These are phyloP conservation scores for Noctua comes DNA, from an alignment of 2,888 invertebrate genomes.

Conservation along the genomic window DNA sequence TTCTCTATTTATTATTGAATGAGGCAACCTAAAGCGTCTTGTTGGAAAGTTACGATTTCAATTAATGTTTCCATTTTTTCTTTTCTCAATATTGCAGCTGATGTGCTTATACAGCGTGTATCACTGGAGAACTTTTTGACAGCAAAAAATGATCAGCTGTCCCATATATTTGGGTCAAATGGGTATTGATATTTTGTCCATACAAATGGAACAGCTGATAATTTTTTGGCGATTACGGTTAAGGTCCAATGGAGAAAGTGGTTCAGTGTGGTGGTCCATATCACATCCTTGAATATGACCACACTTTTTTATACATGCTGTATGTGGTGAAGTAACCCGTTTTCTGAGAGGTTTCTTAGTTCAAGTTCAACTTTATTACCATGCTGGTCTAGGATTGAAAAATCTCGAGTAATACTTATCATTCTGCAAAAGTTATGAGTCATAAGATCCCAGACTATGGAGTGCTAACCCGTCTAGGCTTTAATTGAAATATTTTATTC, in stretches of 20 bases:
- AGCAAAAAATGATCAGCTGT: neutral
- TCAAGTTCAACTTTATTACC: constrained; percentile 51
- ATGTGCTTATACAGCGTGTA: neutral
- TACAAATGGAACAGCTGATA: neutral
- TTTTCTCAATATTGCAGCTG: constrained; percentile 9
- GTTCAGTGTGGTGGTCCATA: neutral
- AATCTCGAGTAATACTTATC: constrained; percentile 54
- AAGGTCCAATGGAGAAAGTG: neutral
- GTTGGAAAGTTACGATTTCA: constrained; percentile 58
- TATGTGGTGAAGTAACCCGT: constrained; percentile 48
- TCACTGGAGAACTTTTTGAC: neutral
- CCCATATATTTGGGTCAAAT: neutral
- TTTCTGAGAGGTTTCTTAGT: constrained; percentile 39
- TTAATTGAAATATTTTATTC: constrained; percentile 60
- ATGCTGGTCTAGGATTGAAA: constrained; percentile 49
- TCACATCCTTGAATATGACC: neutral
- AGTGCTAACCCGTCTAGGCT: constrained; percentile 35
- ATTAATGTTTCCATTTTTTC: constrained; percentile 54
- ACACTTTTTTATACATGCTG: neutral
- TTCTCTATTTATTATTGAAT: constrained; percentile 42
- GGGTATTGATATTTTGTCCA: neutral
- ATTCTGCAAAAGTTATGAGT: constrained; percentile 61
- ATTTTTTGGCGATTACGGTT: neutral
- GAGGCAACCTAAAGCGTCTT: constrained; percentile 30
- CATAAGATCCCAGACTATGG: constrained; percentile 47